phyloP scores from a whole-genome alignment of 2,797 vertebrate species.

The Helarctos malayanus region DNA sequence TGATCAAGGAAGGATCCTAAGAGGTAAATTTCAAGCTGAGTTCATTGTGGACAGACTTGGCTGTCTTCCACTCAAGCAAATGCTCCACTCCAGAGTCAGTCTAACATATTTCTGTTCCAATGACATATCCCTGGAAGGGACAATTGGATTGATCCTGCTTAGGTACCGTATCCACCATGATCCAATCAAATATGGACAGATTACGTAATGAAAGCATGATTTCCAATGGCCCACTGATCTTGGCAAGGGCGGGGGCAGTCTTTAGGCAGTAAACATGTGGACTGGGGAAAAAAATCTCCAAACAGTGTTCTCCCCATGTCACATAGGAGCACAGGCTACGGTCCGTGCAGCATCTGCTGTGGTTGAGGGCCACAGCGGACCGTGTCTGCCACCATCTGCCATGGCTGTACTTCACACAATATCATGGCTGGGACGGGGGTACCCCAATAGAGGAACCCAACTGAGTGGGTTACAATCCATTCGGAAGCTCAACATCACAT shows the following conservation, averaged over 20 bases:
- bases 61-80: neutral
- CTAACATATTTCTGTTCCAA: neutral
- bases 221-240: neutral
- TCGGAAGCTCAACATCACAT: neutral
- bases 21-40: neutral
- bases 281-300: neutral
- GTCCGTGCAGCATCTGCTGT: neutral
- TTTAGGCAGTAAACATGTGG: neutral
- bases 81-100: neutral
- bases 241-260: fast-evolving
- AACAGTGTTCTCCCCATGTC: neutral
- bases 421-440: neutral
- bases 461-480: neutral
- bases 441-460: neutral
- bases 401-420: neutral
- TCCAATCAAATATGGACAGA: neutral
- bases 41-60: no score
- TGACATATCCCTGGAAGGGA: neutral
- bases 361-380: neutral
- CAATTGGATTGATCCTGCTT: neutral
- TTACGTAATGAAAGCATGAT: neutral
- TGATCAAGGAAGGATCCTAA: neutral
- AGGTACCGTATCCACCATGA: no score
- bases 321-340: neutral
- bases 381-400: neutral